Percentiles rank a stretch among this genome's conserved stretches.
Evolutionary conservation across 2,113 vertebrate genomes (phyloP).

Genomic region (Syrrhaptes paradoxus): DNA sequence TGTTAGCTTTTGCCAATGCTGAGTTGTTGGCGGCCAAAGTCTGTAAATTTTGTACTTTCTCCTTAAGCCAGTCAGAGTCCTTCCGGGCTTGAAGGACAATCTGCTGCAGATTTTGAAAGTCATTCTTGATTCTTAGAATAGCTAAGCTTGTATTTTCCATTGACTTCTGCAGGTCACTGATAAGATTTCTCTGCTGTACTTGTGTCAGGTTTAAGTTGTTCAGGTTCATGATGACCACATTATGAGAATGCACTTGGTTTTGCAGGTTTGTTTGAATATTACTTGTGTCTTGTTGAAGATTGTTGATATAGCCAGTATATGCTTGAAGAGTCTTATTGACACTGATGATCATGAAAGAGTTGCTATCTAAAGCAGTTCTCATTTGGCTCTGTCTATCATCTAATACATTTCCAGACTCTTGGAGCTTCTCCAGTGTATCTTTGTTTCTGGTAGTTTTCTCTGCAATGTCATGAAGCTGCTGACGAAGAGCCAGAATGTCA

Average conservation of each 20-base stretch:
- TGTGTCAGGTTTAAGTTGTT: slow-evolving; percentile 92
- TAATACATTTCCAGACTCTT: slow-evolving; percentile 82
- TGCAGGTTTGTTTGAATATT: slow-evolving; percentile 86
- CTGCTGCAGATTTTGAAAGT: slow-evolving; percentile 90
- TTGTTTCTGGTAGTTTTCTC: slow-evolving; percentile 88
- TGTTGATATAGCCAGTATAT: slow-evolving; percentile 82
- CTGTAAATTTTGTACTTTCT: slow-evolving; percentile 88
- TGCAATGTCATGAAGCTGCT: slow-evolving; percentile 87
- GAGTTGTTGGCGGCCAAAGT: slow-evolving; percentile 85
- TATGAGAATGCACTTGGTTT: slow-evolving; percentile 85
- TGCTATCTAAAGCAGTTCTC: slow-evolving; percentile 84
- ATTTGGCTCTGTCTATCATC: slow-evolving; percentile 87
- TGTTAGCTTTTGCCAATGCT: slow-evolving; percentile 85
- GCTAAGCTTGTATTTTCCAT: slow-evolving; percentile 88
- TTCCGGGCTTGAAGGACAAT: slow-evolving; percentile 84
- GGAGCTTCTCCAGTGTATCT: slow-evolving; percentile 87
- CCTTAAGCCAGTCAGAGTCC: slow-evolving; percentile 88
- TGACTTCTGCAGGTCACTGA: slow-evolving; percentile 84
- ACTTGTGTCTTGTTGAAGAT: slow-evolving; percentile 86
- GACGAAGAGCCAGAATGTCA: slow-evolving; percentile 85
- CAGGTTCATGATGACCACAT: slow-evolving; percentile 82
- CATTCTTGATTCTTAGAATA: slow-evolving; percentile 87
- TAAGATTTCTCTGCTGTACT: slow-evolving; percentile 86
- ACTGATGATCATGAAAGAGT: slow-evolving; percentile 83
- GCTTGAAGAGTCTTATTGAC: slow-evolving; percentile 90